Evolutionary conservation across 1,140 invertebrate species (phyloP).

Genomic region (Semibalanus balanoides): DNA sequence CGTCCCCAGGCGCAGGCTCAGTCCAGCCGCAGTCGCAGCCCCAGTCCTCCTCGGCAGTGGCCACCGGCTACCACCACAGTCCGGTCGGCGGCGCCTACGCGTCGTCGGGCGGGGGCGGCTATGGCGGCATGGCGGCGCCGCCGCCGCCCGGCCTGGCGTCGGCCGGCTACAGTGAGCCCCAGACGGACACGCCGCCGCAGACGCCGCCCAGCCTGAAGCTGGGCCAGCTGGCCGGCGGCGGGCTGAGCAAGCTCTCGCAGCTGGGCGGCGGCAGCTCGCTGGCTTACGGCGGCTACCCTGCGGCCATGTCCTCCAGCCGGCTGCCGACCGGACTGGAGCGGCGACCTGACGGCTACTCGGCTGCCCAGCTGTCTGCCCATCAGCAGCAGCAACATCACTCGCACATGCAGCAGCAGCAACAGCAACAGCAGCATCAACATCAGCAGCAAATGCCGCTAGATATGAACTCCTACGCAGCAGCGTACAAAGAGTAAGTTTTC

Average conservation of each 20-base stretch:
- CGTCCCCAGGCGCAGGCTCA: conserved; percentile 24
- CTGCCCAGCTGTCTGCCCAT: background rate
- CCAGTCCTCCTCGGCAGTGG: background rate
- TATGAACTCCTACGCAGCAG: background rate
- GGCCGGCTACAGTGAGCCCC: conserved; percentile 13
- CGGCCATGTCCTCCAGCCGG: background rate
- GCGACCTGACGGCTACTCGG: background rate
- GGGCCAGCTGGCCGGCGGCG: background rate
- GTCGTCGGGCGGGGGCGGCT: conserved; percentile 24
- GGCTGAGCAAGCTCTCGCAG: background rate
- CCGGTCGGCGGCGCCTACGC: conserved; percentile 23
- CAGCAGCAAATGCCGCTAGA: background rate
- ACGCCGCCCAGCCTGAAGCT: conserved; percentile 77
- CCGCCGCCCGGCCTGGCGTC: conserved; percentile 13
- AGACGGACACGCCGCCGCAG: conserved; percentile 75
- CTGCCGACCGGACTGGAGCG: background rate
- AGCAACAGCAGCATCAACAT: background rate
- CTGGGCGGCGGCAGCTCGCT: background rate
- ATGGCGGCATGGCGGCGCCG: conserved; percentile 12
- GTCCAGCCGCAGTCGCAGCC: conserved; percentile 31
- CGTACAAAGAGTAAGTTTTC: background rate
- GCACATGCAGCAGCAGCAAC: background rate
- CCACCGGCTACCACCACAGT: background rate
- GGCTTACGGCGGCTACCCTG: background rate
- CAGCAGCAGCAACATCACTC: background rate